Percentiles rank a stretch among this genome's conserved stretches.
These are phyloP conservation scores for Noctua fimbriata DNA, from an alignment of 2,888 invertebrate species.

Conservation along the genomic window DNA sequence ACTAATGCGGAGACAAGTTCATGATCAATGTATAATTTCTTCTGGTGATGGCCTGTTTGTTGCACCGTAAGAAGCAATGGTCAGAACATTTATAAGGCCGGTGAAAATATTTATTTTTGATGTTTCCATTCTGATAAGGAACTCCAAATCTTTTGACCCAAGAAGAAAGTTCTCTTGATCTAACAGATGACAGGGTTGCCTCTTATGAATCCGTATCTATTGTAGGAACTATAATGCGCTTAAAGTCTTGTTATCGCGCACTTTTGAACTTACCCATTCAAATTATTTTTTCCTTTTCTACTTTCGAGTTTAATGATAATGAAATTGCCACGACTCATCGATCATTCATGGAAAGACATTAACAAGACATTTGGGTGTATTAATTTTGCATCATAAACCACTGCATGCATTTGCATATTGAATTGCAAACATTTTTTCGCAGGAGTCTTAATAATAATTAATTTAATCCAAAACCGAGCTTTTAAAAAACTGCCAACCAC, in stretches of 20 bases:
- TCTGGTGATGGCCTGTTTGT: not conserved
- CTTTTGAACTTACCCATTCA: no score
- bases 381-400: not conserved
- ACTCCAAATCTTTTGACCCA: not conserved
- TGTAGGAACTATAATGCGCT: not conserved
- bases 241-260: not conserved
- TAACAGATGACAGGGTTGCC: not conserved
- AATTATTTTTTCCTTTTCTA: not conserved
- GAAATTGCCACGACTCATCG: not conserved
- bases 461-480: constrained; percentile 72
- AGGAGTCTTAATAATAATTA: constrained; percentile 76
- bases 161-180: no score
- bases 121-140: not conserved
- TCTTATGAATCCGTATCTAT: not conserved
- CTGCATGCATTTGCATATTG: not conserved
- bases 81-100: not conserved
- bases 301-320: not conserved
- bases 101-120: not conserved
- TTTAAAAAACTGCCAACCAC: constrained; percentile 71
- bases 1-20: not conserved
- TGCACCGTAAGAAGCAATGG: not conserved
- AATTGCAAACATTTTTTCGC: constrained; percentile 70
- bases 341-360: not conserved
- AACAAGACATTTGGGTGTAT: not conserved
- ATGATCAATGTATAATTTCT: not conserved